Conservation (phyloP, 1,140 invertebrate genomes). For the Pinna nobilis region DNA sequence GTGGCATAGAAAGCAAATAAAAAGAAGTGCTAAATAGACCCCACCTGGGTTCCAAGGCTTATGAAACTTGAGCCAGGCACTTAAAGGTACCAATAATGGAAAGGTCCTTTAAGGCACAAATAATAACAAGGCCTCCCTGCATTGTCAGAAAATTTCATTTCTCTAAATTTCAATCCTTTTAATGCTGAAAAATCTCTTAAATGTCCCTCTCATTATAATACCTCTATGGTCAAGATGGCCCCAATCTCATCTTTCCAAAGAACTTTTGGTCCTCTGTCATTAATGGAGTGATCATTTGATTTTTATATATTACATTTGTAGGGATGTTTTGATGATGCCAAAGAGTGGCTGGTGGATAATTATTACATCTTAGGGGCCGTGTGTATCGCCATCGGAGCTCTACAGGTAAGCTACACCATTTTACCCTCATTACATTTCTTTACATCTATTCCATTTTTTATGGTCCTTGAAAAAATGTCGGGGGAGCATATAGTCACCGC, state of each 20-base stretch:
- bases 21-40: no score
- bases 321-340: conserved; percentile 41
- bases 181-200: neutral
- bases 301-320: neutral
- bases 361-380: conserved; percentile 29
- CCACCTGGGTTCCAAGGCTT: no score
- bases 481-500: neutral
- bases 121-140: no score
- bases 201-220: neutral
- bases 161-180: neutral
- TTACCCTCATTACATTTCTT: neutral
- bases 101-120: no score
- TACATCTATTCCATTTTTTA: neutral
- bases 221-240: neutral
- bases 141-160: no score
- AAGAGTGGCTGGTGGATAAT: conserved; percentile 35
- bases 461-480: neutral
- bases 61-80: no score
- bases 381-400: conserved; percentile 17
- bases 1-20: no score
- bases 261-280: neutral
- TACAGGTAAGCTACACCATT: conserved; percentile 22
- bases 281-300: neutral
- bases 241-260: neutral
- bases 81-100: no score